Evolutionary conservation across 2,797 vertebrate species (phyloP), one percentile per base, ranked within the genome.

Genomic region (Mastacembelus armatus): DNA sequence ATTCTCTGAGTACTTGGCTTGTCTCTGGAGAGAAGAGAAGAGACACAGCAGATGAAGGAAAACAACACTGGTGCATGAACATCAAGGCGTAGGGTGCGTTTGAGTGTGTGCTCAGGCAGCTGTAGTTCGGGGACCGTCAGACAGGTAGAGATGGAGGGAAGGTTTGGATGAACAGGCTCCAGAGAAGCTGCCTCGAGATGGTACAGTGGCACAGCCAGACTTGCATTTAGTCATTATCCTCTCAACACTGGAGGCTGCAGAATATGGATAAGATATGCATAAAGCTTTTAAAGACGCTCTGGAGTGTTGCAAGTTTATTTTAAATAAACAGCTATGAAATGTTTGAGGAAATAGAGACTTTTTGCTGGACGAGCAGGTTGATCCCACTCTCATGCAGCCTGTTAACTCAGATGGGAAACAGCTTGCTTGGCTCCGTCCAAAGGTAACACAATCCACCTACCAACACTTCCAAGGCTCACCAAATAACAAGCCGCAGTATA

Each of bases 1-100:
- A 92, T 99, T 99, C 83, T 99, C 98, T 0, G 97, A 99, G 62
- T 99, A 99, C 88, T 99, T 99, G 78, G 97, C 98, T 91, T 99
- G 97, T 72, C 98, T 96, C 98, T 99, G 91, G 71, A 74, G 85
- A 77, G 75, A 66, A 78, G 71, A 85, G 56, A 77, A 51, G 55
- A 80, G 71, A 86, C 32, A 56, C 43, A 68, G 47, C 10, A 80
- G 74, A 79, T 71, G 39, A 81, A 26, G 55, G 19, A 30, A 66
- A 65, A 71, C 78, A 35, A 3, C 61, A 62, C 72, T 55, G 80
- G 70, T 66, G 61, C 15, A 58, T 66, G 51, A 35, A 66, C 61
- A 76, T 56, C 16, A 66, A 76, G 42, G 49, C 66, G 48, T 18
- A 4, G 54, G 33, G 40, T 29, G 56, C 49, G 43, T 69, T 74